A percentile compares a stretch with the other conserved stretches of the same genome.
phyloP scores from a whole-genome alignment of 2,888 invertebrate species.

The Drosophila incognita region DNA sequence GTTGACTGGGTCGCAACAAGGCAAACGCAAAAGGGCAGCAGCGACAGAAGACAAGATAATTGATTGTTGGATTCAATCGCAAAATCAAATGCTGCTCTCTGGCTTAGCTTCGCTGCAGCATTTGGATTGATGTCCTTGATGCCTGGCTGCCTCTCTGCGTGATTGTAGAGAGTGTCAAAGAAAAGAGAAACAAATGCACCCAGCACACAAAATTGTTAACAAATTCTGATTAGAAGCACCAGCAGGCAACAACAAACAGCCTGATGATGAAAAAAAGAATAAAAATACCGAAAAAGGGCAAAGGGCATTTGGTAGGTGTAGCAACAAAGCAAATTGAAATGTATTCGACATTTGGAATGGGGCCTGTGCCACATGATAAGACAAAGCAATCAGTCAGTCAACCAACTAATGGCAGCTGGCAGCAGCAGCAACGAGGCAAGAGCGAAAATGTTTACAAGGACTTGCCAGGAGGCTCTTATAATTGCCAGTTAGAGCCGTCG shows the following conservation, averaged over 20 bases:
- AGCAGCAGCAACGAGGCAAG: slow-evolving; percentile 23
- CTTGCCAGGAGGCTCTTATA: slow-evolving; percentile 42
- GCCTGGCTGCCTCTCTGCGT: slow-evolving; percentile 41
- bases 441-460: slow-evolving; percentile 42
- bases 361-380: slow-evolving; percentile 58
- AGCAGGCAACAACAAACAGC: slow-evolving; percentile 52
- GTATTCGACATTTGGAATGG: slow-evolving; percentile 59
- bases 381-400: slow-evolving; percentile 79
- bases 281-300: slow-evolving; percentile 39
- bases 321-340: slow-evolving; percentile 73
- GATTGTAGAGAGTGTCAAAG: slow-evolving; percentile 75
- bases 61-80: slow-evolving; percentile 79
- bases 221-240: slow-evolving; percentile 78
- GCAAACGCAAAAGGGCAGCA: slow-evolving; percentile 21
- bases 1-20: slow-evolving; percentile 34
- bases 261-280: slow-evolving; percentile 19
- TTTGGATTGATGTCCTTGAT: slow-evolving; percentile 50
- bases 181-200: slow-evolving; percentile 68
- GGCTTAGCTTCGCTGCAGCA: slow-evolving; percentile 32
- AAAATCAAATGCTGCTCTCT: slow-evolving; percentile 72
- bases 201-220: slow-evolving; percentile 74
- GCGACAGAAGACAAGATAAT: slow-evolving; percentile 71
- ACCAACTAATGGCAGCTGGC: slow-evolving; percentile 53
- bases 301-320: slow-evolving; percentile 54
- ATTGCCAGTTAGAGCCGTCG: slow-evolving; percentile 46